phyloP scores from a whole-genome alignment of 1,140 invertebrate species.

The Theocolax elegans region DNA sequence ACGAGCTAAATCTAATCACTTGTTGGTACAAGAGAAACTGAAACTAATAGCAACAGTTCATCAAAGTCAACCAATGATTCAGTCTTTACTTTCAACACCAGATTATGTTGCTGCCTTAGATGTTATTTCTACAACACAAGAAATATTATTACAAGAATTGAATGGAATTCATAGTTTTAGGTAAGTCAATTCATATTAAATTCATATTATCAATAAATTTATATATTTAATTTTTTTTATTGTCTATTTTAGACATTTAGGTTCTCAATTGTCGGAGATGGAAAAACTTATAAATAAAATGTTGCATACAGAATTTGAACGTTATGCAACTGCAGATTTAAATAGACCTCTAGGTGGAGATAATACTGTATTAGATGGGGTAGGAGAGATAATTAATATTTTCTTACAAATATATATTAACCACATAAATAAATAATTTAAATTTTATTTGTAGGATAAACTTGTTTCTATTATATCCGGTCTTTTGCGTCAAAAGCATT shows the following conservation, averaged over 20 bases:
- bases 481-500: conserved; percentile 85
- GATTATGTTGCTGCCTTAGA: conserved; percentile 98
- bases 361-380: conserved; percentile 74
- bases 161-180: conserved; percentile 91
- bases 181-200: conserved; percentile 56
- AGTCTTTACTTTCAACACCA: conserved; percentile 91
- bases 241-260: conserved; percentile 78
- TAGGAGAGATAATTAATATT: conserved; percentile 47
- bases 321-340: conserved; percentile 90
- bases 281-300: conserved; percentile 96
- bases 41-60: conserved; percentile 95
- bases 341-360: conserved; percentile 83
- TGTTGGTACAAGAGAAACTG: conserved; percentile 78
- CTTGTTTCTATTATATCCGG: conserved; percentile 90
- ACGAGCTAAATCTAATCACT: conserved; percentile 73
- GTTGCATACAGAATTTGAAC: conserved; percentile 94
- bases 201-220: neutral
- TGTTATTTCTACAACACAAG: conserved; percentile 95
- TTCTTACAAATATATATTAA: neutral
- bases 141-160: conserved; percentile 89
- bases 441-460: conserved; percentile 75
- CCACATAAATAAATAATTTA: neutral
- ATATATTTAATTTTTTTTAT: neutral
- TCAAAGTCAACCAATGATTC: conserved; percentile 97
- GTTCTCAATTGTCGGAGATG: conserved; percentile 96